Conservation (phyloP, 2,113 vertebrate genomes). For the Hydrolagus affinis region DNA sequence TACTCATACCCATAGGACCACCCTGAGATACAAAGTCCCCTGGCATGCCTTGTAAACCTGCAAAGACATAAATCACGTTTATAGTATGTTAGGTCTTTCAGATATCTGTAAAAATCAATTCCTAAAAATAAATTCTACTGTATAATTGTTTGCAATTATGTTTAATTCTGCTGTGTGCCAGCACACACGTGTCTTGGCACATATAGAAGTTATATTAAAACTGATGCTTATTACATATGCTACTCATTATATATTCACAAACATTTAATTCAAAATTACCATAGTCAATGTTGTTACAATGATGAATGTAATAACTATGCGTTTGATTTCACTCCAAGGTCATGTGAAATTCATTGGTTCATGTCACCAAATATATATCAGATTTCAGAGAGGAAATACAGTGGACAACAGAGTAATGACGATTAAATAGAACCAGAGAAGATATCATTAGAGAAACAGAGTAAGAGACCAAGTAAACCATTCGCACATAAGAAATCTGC, state of each 20-base stretch:
- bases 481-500: neutral
- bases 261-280: conserved; percentile 20
- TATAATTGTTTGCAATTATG: neutral
- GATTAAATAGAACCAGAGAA: conserved; percentile 18
- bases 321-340: conserved; percentile 21
- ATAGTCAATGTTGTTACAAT: neutral
- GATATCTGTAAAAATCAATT: too few relatives aligned
- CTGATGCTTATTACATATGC: conserved; percentile 9
- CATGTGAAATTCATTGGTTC: conserved; percentile 19
- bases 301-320: conserved; percentile 24
- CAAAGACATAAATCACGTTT: conserved; percentile 45
- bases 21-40: conserved; percentile 95
- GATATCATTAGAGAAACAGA: conserved; percentile 7
- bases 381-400: conserved; percentile 16
- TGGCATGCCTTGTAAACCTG: conserved; percentile 94
- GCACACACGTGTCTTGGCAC: neutral
- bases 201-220: conserved; percentile 6
- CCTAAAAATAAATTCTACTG: neutral
- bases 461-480: neutral
- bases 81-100: conserved; percentile 48
- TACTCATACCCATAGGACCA: conserved; percentile 97
- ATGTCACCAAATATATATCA: conserved; percentile 23
- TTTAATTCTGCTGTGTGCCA: neutral
- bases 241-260: conserved; percentile 8
- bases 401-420: neutral